Evolutionary conservation across 2,797 vertebrate genomes (phyloP), one percentile per base, ranked within the genome.

Genomic region (Macropodus opercularis): DNA sequence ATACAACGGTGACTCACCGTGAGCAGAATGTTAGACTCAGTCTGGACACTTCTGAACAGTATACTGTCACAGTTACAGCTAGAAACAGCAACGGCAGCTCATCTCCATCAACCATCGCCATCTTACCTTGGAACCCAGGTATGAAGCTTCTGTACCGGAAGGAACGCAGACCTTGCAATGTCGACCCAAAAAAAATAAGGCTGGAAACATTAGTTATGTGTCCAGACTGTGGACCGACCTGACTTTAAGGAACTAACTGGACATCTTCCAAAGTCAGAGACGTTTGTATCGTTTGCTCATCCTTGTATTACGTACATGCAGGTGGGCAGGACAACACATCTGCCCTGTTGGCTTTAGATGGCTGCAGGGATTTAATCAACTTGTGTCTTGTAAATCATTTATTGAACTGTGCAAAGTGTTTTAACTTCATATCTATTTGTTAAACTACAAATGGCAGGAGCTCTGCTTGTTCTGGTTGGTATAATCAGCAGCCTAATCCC

Each of bases 21-120:
- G 1, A 12, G 1, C 2, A 58, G 35, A 63, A 21, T 1, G 7
- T 31, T 23, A 5, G 12, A 9, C 56, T 90, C 12, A 13, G 1
- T 22, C 29, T 83, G 51, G 42, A 52, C 24, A 0, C 50, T 13
- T 26, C 5, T 8, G 4, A 41, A 8, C 57, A 80, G 23, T 34
- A 65, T 3, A 3, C 40, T 0, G 38, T 92, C 71, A 79, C 53
- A 0, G 72, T 93, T 2, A 86, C 41, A 2, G 90, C 90, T 0
- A 67, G 46, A 24, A 93, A 93, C 63, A 17, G 17, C 0, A 40
- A 71, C 0, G 88, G 90, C 39, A 57, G 58, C 47, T 93, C 91
- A 10, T 2, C 44, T 1, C 83, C 85, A 2, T 83, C 90, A 3
- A 48, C 7, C 35, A 62, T 92, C 61, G 77, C 14, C 35, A 27